Evolutionary conservation across 2,797 vertebrate species (phyloP).

Genomic region (Hemibagrus guttatus): DNA sequence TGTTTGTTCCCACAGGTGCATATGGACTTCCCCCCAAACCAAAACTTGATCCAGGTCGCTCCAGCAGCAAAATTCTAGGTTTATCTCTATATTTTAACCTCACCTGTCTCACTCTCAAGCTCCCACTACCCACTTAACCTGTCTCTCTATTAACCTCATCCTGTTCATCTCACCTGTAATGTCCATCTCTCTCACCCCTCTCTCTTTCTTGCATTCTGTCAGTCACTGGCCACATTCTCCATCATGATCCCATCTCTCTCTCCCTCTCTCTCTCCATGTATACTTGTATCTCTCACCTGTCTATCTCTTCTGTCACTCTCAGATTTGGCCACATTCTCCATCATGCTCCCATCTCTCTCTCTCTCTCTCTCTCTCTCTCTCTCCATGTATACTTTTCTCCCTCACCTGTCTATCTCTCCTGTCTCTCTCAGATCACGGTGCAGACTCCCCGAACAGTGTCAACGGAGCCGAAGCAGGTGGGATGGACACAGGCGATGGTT

Average conservation of each 20-base stretch:
- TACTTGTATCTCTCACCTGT: not conserved
- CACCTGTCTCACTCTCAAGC: not conserved
- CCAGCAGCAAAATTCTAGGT: conserved; percentile 56
- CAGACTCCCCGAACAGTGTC: not conserved
- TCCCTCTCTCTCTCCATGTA: not conserved
- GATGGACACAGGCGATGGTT: conserved; percentile 34
- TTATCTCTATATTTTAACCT: not conserved
- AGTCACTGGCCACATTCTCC: too few species aligned
- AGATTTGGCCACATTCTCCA: too few species aligned
- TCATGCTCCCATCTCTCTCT: too few species aligned
- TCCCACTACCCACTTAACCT: too few species aligned
- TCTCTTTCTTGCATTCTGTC: not conserved
- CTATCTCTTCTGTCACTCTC: too few species aligned
- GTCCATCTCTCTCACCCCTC: not conserved
- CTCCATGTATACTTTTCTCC: not conserved
- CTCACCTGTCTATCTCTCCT: not conserved
- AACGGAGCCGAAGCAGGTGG: conserved; percentile 35
- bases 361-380: not conserved
- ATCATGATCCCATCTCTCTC: not conserved
- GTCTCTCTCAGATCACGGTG: conserved; percentile 14
- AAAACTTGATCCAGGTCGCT: conserved; percentile 54
- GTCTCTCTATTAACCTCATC: too few species aligned
- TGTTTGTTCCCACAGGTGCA: conserved; percentile 51
- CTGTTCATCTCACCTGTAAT: not conserved
- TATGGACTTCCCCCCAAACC: conserved; percentile 63